Evolutionary conservation across 1,140 invertebrate species (phyloP), one percentile per base, ranked within the genome.

Genomic region (Teleopsis dalmanni): DNA sequence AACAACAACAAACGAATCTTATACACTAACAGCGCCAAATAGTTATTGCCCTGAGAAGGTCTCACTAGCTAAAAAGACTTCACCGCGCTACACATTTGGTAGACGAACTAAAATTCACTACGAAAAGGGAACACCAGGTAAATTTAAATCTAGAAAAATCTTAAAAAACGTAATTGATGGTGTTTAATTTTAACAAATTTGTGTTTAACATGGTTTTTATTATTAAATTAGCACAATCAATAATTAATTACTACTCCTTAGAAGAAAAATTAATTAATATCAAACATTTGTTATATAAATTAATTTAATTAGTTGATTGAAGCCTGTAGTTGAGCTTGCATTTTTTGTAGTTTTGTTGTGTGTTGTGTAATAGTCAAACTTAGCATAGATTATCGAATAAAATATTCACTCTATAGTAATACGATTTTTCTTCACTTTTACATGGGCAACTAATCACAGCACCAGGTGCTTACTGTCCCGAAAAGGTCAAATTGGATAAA

Each of bases 31-130:
- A 70, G 78, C 73, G 49, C 78, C 78, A 49, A 77, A 76, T 59
- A 68, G 70, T 49, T 80, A 79, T 53, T 69, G 60, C 48, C 76
- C 78, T 35, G 84, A 84, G 57, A 81, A 81, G 64, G 76, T 80
- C 52, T 61, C 60, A 29, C 78, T 82, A 52, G 70, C 79, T 54
- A 78, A 82, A 62, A 78, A 60, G 56, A 66, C 57, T 62, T 58
- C 67, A 56, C 67, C 67, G 54, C 55, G 70, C 54, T 70, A 63
- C 66, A 62, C 68, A 52, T 81, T 71, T 56, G 60, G 62, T 58
- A 60, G 57, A 57, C 58, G 64, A 61, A 70, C 71, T 48, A 71
- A 70, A 58, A 55, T 62, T 50, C 59, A 72, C 52, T 63, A 71
- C 59, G 72, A 65, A 66, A 72, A 62, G 57, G 59, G 58, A 55